Percentiles rank a stretch among this genome's conserved stretches.
Evolutionary conservation across 2,888 invertebrate species (phyloP).

Genomic region (Xylota segnis): DNA sequence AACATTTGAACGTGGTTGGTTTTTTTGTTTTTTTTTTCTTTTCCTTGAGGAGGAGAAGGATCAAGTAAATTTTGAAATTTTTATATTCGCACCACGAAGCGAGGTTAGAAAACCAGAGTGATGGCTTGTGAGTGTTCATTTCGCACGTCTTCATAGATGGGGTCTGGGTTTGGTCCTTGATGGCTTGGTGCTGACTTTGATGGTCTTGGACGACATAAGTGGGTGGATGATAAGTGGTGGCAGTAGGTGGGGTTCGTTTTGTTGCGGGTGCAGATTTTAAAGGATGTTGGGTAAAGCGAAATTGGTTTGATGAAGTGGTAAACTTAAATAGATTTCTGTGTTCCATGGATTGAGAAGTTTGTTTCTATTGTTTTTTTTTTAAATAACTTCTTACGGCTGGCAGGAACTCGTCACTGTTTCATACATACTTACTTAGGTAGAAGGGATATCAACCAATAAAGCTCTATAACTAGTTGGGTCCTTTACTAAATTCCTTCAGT

Average conservation of each 20-base stretch:
- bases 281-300: too few relatives aligned
- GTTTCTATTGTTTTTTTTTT: too few relatives aligned
- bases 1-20: conserved; percentile 33
- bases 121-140: conserved; percentile 27
- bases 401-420: too few relatives aligned
- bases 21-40: conserved; percentile 16
- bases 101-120: conserved; percentile 11
- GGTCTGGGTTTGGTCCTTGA: neutral
- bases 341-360: too few relatives aligned
- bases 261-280: neutral
- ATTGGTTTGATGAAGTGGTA: too few relatives aligned
- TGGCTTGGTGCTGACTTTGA: conserved; percentile 11
- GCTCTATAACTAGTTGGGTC: too few relatives aligned
- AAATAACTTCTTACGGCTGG: too few relatives aligned
- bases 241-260: too few relatives aligned
- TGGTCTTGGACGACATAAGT: neutral
- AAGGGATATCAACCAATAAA: too few relatives aligned
- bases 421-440: too few relatives aligned
- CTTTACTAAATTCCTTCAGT: too few relatives aligned
- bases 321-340: too few relatives aligned
- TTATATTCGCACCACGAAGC: conserved; percentile 45
- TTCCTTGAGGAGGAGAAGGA: conserved; percentile 17
- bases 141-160: conserved; percentile 22
- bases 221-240: neutral
- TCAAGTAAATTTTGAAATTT: conserved; percentile 19